phyloP scores from a whole-genome alignment of 2,888 invertebrate species.

The Tipula unca region DNA sequence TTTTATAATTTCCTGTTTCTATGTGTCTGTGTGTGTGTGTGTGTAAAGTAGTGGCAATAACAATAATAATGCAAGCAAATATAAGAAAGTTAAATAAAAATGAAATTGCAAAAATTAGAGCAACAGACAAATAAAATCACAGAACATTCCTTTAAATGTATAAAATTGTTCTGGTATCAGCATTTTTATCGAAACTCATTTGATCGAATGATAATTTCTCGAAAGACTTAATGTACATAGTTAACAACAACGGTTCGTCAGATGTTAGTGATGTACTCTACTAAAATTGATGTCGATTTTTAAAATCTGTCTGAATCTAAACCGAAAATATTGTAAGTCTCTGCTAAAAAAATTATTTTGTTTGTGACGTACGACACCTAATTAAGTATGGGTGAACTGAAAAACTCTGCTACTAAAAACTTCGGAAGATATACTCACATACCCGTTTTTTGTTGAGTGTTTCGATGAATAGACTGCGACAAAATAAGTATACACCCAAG shows the following conservation, averaged over 20 bases:
- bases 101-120: not conserved
- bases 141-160: not conserved
- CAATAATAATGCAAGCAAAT: not conserved
- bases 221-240: too few species aligned
- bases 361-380: too few species aligned
- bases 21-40: not conserved
- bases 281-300: too few species aligned
- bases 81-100: not conserved
- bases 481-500: not conserved
- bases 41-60: not conserved
- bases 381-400: too few species aligned
- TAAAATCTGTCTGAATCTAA: too few species aligned
- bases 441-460: not conserved
- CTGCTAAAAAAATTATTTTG: too few species aligned
- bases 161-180: not conserved
- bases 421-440: too few species aligned
- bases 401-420: too few species aligned
- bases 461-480: not conserved
- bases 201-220: not conserved
- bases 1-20: not conserved
- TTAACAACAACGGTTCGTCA: too few species aligned
- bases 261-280: too few species aligned
- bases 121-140: not conserved
- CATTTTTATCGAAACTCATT: not conserved
- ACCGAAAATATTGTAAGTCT: too few species aligned